Evolutionary conservation across 2,888 invertebrate genomes (phyloP), one percentile per base, ranked within the genome.

Genomic region (Aleiodes leptofemur): DNA sequence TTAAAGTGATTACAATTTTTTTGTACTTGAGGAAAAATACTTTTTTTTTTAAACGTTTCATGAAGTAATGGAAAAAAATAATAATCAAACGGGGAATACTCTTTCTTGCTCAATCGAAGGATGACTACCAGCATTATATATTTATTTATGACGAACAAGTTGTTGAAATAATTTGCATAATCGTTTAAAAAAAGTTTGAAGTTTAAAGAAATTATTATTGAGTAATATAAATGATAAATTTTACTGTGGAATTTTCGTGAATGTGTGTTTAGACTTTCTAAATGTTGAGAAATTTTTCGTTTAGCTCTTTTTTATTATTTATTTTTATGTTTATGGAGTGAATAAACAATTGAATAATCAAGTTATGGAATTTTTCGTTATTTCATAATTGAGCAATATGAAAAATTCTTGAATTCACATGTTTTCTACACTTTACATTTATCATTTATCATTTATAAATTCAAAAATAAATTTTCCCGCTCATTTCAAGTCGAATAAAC

Each of bases 101-200:
- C 43, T 43, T 43, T 55, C 14, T 55, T 55, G 55, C 55, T 55
- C 55, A 55, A 55, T 55, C 55, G 55, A 55, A 55, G 16, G 55
- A 16, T 55, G 55, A n/a, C 53, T 55, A 55, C 55, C 55, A 55
- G 55, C 55, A 55, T 55, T 29, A 16, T 11, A 29, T 55, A 23
- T 55, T 55, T 55, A 55, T 55, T 55, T 55, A 55, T 29, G 55
- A 55, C 55, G 29, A 8, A 7, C 14, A 14, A 23, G 55, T 55
- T 23, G 29, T 55, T 55, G 11, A 43, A 43, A 43, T 34, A 55
- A 55, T 55, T 55, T 55, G 55, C 55, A 55, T 55, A 55, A 55
- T 55, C 55, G 11, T 43, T 43, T 11, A 43, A 43, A 55, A 23
- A 16, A 23, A 23, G 23, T 23, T 23, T 55, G 55, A 11, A 55